Evolutionary conservation across 2,113 vertebrate genomes (phyloP), one percentile per base, ranked within the genome.

Genomic region (Rhinoderma darwinii): DNA sequence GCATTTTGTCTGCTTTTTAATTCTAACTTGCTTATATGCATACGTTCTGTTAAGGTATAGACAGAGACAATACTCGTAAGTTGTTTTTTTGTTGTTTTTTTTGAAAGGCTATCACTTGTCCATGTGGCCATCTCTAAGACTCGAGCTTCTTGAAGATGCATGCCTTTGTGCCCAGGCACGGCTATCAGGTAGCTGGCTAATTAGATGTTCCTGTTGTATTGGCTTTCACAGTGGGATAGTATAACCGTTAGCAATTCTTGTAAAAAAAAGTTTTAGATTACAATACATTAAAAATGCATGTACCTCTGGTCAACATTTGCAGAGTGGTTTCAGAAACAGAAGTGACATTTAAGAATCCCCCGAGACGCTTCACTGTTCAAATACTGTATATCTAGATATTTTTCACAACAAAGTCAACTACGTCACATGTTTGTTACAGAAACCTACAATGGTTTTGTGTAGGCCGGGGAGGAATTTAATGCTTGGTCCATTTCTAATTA

Each of bases 201-300:
- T 95, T 93, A 93, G 91, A 93, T 92, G 89, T 90, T 91, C 89
- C 90, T 93, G 78, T 88, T 87, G 92, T 92, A 93, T 95, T 91
- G 89, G 88, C 89, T 95, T 96, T 93, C 95, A 90, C 51, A 0
- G 87, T 39, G 12, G 89, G 94, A 84, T 96, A 93, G 94, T 93
- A 91, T 96, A 91, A 92, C 95, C 84, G 79, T 90, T 93, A 90
- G 90, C 92, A 92, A 92, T 92, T 92, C 93, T 91, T 92, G 66
- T 82, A 90, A 83, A 89, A 87, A 93, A 88, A 93, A 90, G 94
- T 93, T 92, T 95, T 93, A 90, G 89, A 90, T 95, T 94, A 93
- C 94, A 88, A 85, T n/a, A 63, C 91, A 94, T 96, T 84, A 96
- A 96, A 95, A 92, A 95, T 96, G 88, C 90, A 96, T 95, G 93